Evolutionary conservation across 2,113 vertebrate species (phyloP), one percentile per base, ranked within the genome.

Genomic region (Hassar affinis): DNA sequence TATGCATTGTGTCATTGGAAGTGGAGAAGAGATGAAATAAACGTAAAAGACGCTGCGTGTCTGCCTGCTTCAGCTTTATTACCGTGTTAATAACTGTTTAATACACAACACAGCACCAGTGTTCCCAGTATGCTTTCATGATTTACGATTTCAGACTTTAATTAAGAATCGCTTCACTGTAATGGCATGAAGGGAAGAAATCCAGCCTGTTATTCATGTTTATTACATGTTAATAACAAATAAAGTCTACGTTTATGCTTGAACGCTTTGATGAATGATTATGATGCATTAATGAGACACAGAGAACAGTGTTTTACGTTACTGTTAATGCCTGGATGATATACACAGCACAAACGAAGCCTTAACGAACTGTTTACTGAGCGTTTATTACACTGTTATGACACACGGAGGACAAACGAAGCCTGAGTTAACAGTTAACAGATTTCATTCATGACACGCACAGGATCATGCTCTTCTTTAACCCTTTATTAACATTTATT

Each of bases 1-100:
- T 90, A 89, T 89, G 89, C 94, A 93, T 93, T 93, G 93, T 93
- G 94, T 93, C 92, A 94, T 93, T 90, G 91, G 90, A 88, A 91
- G 91, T 92, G 91, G 93, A 92, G 93, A 92, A 93, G 90, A 92
- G 93, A 88, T 93, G 91, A 94, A 95, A 90, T 90, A 91, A 90
- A 90, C 91, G 91, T 87, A 86, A 62, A 79, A 88, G n/a, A 72
- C 90, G 80, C 85, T 59, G 15, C 1, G 33, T 79, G n/a, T 81
- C 62, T 84, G 51, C 76, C 79, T 88, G 51, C 79, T 51, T 78
- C 14, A 11, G 51, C 33, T 42, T 93, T 90, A 93, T 2, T 33
- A 0, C 27, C 17, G 61, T 62, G 14, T 62, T 9, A 14, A 30
- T 15, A 14, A 15, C 5, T 61, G 59, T 15, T 61, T 61, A 5